phyloP scores from a whole-genome alignment of 2,797 vertebrate genomes.

The Channa striata region DNA sequence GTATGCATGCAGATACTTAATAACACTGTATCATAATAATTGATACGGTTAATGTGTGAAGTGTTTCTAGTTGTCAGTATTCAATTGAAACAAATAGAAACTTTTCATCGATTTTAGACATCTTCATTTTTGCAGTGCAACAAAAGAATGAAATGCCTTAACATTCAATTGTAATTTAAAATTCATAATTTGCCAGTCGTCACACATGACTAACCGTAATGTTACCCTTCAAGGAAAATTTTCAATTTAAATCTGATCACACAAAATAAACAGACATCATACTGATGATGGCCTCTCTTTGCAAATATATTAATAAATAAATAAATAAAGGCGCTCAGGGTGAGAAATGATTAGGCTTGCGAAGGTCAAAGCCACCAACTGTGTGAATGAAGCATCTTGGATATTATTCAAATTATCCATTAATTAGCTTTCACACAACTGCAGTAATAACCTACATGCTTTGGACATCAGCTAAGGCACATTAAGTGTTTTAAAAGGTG shows the following conservation, averaged over 20 bases:
- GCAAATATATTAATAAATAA: not conserved
- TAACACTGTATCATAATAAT: not conserved
- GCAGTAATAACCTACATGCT: conserved; percentile 86
- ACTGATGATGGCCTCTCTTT: conserved; percentile 52
- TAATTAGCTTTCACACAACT: conserved; percentile 89
- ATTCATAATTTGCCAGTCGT: conserved; percentile 57
- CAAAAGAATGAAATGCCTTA: conserved; percentile 28
- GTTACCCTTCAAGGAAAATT: conserved; percentile 68
- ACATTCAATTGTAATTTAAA: conserved; percentile 41
- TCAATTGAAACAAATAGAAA: not conserved
- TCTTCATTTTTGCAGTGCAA: conserved; percentile 36
- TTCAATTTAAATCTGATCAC: conserved; percentile 72
- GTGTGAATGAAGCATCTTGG: conserved; percentile 82
- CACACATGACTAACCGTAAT: conserved; percentile 65
- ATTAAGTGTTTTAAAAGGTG: conserved; percentile 90
- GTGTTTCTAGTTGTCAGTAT: conserved; percentile 25
- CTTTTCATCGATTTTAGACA: not conserved
- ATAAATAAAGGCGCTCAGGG: conserved; percentile 31
- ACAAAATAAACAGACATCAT: conserved; percentile 68
- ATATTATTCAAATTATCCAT: conserved; percentile 91
- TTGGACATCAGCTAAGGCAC: conserved; percentile 87
- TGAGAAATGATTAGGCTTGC: conserved; percentile 83
- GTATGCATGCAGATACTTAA: not conserved
- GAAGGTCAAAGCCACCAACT: conserved; percentile 88
- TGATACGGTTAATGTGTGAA: not conserved